Evolutionary conservation across 2,888 invertebrate species (phyloP).

Genomic region (Ceraclea dissimilis): DNA sequence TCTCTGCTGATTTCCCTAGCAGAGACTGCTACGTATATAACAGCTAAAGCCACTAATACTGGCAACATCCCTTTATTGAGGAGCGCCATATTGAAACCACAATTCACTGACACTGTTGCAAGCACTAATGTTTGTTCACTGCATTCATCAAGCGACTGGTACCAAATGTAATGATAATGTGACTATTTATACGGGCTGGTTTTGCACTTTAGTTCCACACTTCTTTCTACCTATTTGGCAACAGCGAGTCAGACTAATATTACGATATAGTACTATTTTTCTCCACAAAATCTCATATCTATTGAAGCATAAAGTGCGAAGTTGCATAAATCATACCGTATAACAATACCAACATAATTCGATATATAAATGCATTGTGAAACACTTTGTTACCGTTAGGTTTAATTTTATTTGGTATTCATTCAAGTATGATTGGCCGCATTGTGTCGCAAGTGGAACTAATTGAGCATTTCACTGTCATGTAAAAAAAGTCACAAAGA

Average conservation of each 20-base stretch:
- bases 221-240: slow-evolving; percentile 17
- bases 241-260: slow-evolving; percentile 12
- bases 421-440: slow-evolving; percentile 8
- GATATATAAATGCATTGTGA: background rate
- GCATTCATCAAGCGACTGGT: slow-evolving; percentile 17
- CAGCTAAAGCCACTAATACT: slow-evolving; percentile 38
- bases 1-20: slow-evolving; percentile 45
- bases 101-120: slow-evolving; percentile 9
- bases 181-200: slow-evolving; percentile 19
- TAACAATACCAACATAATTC: slow-evolving; percentile 14
- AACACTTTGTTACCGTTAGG: background rate
- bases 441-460: slow-evolving; percentile 21
- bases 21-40: slow-evolving; percentile 46
- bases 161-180: slow-evolving; percentile 3
- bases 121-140: slow-evolving; percentile 10
- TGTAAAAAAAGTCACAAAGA: background rate
- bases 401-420: slow-evolving; percentile 8
- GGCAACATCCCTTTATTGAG: slow-evolving; percentile 20
- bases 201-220: slow-evolving; percentile 5
- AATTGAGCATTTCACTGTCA: slow-evolving; percentile 24
- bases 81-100: slow-evolving; percentile 21
- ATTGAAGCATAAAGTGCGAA: slow-evolving; percentile 12
- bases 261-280: slow-evolving; percentile 11
- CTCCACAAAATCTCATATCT: slow-evolving; percentile 10
- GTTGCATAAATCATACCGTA: slow-evolving; percentile 17